These are phyloP conservation scores for Heliconius sara DNA, from an alignment of 2,888 invertebrate species.

Conservation along the genomic window DNA sequence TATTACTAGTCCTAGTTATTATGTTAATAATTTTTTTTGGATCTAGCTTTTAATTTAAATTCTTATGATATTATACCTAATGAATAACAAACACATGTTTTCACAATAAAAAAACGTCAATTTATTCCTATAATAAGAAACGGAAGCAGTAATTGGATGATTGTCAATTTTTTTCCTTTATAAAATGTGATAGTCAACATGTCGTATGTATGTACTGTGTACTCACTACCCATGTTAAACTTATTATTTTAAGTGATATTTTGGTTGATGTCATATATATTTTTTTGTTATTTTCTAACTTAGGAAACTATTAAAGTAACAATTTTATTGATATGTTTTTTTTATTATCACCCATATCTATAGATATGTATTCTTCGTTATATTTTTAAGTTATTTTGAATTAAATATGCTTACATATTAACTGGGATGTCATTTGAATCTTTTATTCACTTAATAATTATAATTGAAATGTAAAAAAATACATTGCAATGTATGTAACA, in stretches of 20 bases:
- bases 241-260: conserved; percentile 72
- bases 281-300: conserved; percentile 74
- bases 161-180: conserved; percentile 65
- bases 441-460: no score
- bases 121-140: conserved; percentile 41
- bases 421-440: no score
- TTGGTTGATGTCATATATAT: conserved; percentile 72
- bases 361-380: conserved; percentile 14
- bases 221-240: conserved; percentile 55
- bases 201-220: conserved; percentile 48
- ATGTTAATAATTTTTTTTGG: conserved; percentile 35
- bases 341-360: conserved; percentile 54
- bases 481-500: no score
- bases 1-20: conserved; percentile 47
- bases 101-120: conserved; percentile 41
- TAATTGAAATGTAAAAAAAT: no score
- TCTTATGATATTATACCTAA: conserved; percentile 1
- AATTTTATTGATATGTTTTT: conserved; percentile 66
- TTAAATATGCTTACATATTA: no score
- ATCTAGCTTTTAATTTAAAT: conserved; percentile 32
- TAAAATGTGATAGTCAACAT: conserved; percentile 73
- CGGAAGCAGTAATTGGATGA: conserved; percentile 42
- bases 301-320: conserved; percentile 70
- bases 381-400: no score
- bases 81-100: conserved; percentile 4